Conservation (phyloP, 2,797 vertebrate genomes). For the Ibycter americanus region DNA sequence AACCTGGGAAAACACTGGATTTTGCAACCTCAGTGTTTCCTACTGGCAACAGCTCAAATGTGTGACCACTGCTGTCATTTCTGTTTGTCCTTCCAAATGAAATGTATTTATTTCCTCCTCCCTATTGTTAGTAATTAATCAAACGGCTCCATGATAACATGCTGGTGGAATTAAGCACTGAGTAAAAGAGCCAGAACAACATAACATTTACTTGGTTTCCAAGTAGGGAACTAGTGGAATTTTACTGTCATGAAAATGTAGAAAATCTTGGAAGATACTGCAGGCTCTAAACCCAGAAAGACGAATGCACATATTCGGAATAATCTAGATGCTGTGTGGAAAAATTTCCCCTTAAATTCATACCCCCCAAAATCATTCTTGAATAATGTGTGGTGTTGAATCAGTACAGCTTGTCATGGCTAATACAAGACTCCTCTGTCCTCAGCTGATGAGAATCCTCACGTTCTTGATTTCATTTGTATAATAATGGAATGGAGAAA, state of each 20-base stretch:
- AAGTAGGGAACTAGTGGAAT: constrained; percentile 18
- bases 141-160: background rate
- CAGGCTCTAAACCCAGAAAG: background rate
- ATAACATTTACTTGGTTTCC: constrained; percentile 20
- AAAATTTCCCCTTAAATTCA: background rate
- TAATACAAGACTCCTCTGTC: background rate
- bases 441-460: background rate
- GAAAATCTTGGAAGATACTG: background rate
- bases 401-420: background rate
- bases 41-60: background rate
- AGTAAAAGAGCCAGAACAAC: background rate
- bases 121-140: background rate
- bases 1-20: constrained; percentile 14
- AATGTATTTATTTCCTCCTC: constrained; percentile 23
- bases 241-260: background rate
- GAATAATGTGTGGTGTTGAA: background rate
- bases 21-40: constrained; percentile 50
- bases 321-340: background rate
- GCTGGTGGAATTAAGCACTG: constrained; percentile 5
- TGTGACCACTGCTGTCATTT: constrained; percentile 41
- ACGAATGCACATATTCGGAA: background rate
- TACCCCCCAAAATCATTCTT: background rate
- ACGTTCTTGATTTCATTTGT: background rate
- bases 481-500: background rate
- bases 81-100: background rate